These are phyloP conservation scores for Drosophila algonquin DNA, from an alignment of 2,888 invertebrate species.

Conservation along the genomic window DNA sequence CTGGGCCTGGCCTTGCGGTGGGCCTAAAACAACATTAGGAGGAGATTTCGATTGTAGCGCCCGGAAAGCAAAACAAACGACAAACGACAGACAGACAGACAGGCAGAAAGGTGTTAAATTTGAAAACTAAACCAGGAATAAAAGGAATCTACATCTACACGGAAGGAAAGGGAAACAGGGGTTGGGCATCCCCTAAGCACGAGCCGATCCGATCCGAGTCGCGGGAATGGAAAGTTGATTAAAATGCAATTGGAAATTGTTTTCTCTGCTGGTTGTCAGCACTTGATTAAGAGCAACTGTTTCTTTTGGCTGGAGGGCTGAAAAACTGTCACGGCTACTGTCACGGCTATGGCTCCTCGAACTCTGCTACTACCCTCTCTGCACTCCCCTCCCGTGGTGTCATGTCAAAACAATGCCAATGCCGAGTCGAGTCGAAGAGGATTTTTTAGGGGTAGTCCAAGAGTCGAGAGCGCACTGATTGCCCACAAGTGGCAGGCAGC, in stretches of 20 bases:
- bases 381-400: slow-evolving; percentile 61
- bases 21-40: slow-evolving; percentile 68
- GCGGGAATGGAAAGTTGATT: slow-evolving; percentile 58
- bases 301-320: slow-evolving; percentile 28
- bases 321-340: slow-evolving; percentile 34
- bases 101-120: slow-evolving; percentile 65
- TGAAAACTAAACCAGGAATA: slow-evolving; percentile 61
- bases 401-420: slow-evolving; percentile 77
- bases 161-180: background rate
- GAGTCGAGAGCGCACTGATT: slow-evolving; percentile 49
- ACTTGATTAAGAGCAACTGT: slow-evolving; percentile 77
- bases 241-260: slow-evolving; percentile 76
- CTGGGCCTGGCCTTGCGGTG: slow-evolving; percentile 34
- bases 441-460: slow-evolving; percentile 52
- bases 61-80: slow-evolving; percentile 42
- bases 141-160: background rate
- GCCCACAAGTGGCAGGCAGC: slow-evolving; percentile 57
- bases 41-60: slow-evolving; percentile 40
- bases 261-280: slow-evolving; percentile 70
- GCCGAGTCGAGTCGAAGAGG: slow-evolving; percentile 34
- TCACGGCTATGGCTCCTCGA: slow-evolving; percentile 17
- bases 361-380: background rate
- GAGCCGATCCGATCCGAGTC: slow-evolving; percentile 19
- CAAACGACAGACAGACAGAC: slow-evolving; percentile 9
- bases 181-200: slow-evolving; percentile 27